Conservation (phyloP, 2,113 vertebrate genomes). For the Oreochromis niloticus region DNA sequence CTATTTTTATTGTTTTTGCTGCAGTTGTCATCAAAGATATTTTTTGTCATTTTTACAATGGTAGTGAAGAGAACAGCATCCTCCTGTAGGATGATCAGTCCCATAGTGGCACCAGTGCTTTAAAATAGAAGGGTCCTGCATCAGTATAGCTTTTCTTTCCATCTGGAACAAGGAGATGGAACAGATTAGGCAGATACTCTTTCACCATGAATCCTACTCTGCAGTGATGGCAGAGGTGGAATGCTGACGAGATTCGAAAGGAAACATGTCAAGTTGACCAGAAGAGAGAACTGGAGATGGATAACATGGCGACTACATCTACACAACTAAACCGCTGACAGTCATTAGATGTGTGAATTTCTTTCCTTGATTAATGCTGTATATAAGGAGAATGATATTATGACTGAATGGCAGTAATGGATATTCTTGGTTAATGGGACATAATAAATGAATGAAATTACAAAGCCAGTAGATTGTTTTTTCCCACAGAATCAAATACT, state of each 20-base stretch:
- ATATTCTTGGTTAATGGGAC: not conserved
- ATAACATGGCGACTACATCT: not conserved
- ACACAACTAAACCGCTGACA: not conserved
- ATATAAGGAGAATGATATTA: not conserved
- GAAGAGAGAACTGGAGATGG: not conserved
- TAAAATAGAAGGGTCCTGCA: not conserved
- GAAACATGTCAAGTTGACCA: not conserved
- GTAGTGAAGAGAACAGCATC: not conserved
- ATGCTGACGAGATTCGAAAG: not conserved
- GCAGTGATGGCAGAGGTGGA: not conserved
- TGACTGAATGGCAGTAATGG: not conserved
- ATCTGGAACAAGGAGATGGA: not conserved
- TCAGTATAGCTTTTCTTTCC: not conserved
- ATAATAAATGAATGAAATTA: not conserved
- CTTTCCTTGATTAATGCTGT: not conserved
- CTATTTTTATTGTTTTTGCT: not conserved
- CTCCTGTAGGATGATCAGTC: not conserved
- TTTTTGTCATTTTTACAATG: not conserved
- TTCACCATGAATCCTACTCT: not conserved
- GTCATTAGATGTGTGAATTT: not conserved
- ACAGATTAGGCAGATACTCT: not conserved
- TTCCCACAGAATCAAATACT: not conserved
- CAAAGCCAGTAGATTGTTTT: not conserved
- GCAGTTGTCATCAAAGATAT: not conserved
- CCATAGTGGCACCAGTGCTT: not conserved